Base-by-base conservation (phyloP, 2,888 invertebrate species). In the Eustalomyia histrio region DNA sequence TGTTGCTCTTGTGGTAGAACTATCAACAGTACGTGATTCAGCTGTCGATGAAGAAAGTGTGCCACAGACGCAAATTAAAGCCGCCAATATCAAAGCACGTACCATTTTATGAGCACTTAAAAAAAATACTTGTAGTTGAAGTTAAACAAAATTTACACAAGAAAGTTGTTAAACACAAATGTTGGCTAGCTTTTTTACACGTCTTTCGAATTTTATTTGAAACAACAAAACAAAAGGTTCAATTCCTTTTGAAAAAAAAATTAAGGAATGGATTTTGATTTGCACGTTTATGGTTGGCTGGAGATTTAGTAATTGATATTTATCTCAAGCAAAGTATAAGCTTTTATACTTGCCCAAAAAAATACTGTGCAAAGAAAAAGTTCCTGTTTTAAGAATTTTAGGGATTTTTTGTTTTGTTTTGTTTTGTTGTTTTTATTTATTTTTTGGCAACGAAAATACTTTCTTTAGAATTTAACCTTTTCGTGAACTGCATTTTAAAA, bases 271-370 rank as follows among this genome's bases (percentile, higher is more conserved):
- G 16, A 47, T 73, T 73, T 74, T 67, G 50, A 58, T 50, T 61
- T 57, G 82, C 69, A 82, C 84, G 82, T 83, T 84, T 63, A 69
- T 74, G 80, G 55, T 80, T 80, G 64, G 79, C 76, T 69, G 35
- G 53, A 61, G 68, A 71, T 82, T 85, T 65, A 63, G 79, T 85
- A 85, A 86, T 87, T 87, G 87, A 86, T 87, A 81, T 76, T 79
- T 76, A 78, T 69, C 64, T 74, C 43, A 52, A 75, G 61, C 14
- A 61, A 29, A 33, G 69, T 60, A 68, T 43, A 74, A 69, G 80
- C 84, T 87, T 88, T 85, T 87, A 88, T 87, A 88, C 84, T 67
- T 43, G 24, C 55, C 78, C 50, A 52, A 21, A 61, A 68, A 50
- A 9, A 17, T 14, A 53, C 16, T 10, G 58, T 65, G 60, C 61